phyloP scores from a whole-genome alignment of 2,797 vertebrate species.

The Trichosurus vulpecula region DNA sequence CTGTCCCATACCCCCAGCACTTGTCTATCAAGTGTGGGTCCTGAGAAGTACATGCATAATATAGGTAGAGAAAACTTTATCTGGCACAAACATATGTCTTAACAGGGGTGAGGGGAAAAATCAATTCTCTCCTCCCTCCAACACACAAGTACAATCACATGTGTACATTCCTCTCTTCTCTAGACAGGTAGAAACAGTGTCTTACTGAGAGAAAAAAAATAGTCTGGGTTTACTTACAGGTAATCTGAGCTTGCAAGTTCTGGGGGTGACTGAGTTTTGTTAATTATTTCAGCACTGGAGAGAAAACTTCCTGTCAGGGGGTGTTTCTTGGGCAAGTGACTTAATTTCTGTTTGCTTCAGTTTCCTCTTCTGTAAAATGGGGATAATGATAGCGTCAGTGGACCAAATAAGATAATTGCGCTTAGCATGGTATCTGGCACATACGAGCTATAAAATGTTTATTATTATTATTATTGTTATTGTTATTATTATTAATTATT shows the following conservation, averaged over 20 bases:
- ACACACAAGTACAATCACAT: not conserved
- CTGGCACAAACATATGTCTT: constrained; percentile 19
- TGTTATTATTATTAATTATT: not conserved
- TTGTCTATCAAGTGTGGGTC: not conserved
- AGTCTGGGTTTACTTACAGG: not conserved
- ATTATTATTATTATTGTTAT: not conserved
- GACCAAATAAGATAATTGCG: not conserved
- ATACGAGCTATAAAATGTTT: not conserved
- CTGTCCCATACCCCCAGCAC: not conserved
- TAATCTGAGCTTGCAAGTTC: not conserved
- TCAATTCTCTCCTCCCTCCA: not conserved
- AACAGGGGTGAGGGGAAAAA: not conserved
- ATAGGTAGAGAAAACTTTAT: not conserved
- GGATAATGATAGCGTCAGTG: not conserved
- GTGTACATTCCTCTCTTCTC: not conserved
- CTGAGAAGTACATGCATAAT: constrained; percentile 24
- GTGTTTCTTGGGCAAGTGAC: not conserved
- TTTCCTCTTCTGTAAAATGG: not conserved
- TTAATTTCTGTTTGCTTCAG: not conserved
- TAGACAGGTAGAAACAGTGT: not conserved
- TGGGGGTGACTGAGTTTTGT: not conserved
- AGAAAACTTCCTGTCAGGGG: not conserved
- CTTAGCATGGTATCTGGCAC: not conserved
- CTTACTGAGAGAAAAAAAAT: not conserved
- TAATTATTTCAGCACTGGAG: not conserved